Conservation (phyloP, 1,140 invertebrate genomes). For the Heliconius hewitsoni region DNA sequence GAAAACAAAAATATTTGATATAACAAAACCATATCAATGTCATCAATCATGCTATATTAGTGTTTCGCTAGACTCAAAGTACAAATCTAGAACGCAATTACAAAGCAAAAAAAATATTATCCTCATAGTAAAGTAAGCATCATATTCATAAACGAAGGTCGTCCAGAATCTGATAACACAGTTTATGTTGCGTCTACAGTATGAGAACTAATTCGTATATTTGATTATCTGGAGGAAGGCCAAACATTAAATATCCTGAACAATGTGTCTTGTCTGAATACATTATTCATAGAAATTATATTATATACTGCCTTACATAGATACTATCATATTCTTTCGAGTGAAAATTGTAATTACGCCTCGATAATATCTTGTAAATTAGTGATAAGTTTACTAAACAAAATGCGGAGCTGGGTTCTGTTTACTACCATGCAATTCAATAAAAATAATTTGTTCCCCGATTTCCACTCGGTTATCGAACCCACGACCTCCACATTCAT, state of each 20-base stretch:
- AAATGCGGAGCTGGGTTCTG: too few species aligned
- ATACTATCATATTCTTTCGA: too few species aligned
- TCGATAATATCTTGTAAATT: too few species aligned
- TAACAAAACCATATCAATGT: background rate
- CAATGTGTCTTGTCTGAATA: background rate
- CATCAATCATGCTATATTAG: background rate
- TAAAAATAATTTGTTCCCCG: too few species aligned
- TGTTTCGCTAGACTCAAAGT: background rate
- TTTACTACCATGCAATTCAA: too few species aligned
- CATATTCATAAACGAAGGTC: background rate
- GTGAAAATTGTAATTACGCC: too few species aligned
- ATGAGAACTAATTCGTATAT: background rate
- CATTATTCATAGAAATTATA: background rate
- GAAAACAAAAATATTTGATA: background rate
- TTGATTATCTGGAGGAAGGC: constrained; percentile 5
- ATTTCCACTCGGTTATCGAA: too few species aligned
- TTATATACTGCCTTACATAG: background rate
- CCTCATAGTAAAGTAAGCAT: background rate
- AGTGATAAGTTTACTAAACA: too few species aligned
- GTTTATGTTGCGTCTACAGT: background rate
- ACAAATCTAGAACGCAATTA: background rate
- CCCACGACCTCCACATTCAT: too few species aligned
- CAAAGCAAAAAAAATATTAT: background rate
- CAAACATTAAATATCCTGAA: background rate
- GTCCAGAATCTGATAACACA: background rate